These are phyloP conservation scores for Hyphantria cunea DNA, from an alignment of 1,140 invertebrate genomes.

Conservation along the genomic window DNA sequence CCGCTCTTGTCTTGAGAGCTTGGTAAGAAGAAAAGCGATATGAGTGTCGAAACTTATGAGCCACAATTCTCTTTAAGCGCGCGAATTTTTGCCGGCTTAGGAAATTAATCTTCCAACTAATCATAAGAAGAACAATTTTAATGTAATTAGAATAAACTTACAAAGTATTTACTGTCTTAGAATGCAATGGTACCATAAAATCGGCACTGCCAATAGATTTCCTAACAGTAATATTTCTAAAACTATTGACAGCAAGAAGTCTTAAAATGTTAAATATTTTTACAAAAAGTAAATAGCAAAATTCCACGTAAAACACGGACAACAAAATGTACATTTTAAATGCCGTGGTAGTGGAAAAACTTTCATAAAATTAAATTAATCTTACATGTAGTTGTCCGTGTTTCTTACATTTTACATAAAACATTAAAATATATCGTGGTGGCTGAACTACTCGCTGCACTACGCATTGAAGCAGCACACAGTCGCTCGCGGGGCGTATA, in stretches of 20 bases:
- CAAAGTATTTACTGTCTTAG: too few species aligned
- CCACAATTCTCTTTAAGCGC: slow-evolving; percentile 27
- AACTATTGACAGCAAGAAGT: too few species aligned
- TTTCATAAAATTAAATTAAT: slow-evolving; percentile 43
- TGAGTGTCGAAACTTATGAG: slow-evolving; percentile 41
- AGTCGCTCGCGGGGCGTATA: not conserved
- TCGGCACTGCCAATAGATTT: too few species aligned
- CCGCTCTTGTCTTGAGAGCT: slow-evolving; percentile 44
- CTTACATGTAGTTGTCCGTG: slow-evolving; percentile 18
- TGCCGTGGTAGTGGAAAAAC: slow-evolving; percentile 32
- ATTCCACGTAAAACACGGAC: slow-evolving; percentile 23
- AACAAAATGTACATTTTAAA: slow-evolving; percentile 24
- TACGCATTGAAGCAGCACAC: slow-evolving; percentile 1
- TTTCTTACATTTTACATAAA: slow-evolving; percentile 23
- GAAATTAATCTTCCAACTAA: slow-evolving; percentile 23
- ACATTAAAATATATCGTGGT: slow-evolving; percentile 19
- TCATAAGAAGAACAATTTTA: slow-evolving; percentile 13
- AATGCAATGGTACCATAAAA: too few species aligned
- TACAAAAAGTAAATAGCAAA: slow-evolving; percentile 23
- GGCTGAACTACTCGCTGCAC: slow-evolving; percentile 4
- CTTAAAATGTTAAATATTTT: slow-evolving; percentile 26
- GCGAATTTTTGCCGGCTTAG: slow-evolving; percentile 18
- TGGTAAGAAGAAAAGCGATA: slow-evolving; percentile 46
- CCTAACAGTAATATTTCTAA: too few species aligned
- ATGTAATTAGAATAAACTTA: slow-evolving; percentile 4